phyloP scores from a whole-genome alignment of 2,888 invertebrate genomes.

The Plagiodera versicolora region DNA sequence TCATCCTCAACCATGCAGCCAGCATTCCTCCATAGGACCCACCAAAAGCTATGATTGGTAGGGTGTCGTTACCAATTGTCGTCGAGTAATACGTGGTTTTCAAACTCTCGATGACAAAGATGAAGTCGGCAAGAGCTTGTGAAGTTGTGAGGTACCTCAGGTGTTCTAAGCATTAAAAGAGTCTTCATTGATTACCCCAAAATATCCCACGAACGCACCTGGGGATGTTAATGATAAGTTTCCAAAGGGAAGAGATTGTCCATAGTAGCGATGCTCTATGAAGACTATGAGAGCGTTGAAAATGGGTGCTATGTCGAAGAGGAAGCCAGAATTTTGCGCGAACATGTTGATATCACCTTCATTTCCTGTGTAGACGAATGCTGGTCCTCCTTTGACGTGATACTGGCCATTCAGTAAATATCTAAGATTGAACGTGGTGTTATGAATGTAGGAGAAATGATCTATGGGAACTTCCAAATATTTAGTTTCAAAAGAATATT shows the following conservation, averaged over 20 bases:
- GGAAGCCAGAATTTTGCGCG: slow-evolving; percentile 87
- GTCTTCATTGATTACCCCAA: not conserved
- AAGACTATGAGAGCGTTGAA: slow-evolving; percentile 84
- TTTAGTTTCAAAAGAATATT: slow-evolving; percentile 43
- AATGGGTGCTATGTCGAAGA: slow-evolving; percentile 86
- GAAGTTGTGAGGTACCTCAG: slow-evolving; percentile 82
- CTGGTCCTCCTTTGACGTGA: slow-evolving; percentile 74
- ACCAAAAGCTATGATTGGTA: slow-evolving; percentile 82
- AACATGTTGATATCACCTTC: slow-evolving; percentile 91
- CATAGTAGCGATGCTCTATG: slow-evolving; percentile 96
- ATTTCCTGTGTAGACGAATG: slow-evolving; percentile 94
- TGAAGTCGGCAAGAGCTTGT: slow-evolving; percentile 94
- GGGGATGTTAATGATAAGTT: slow-evolving; percentile 60
- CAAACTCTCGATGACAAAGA: slow-evolving; percentile 71
- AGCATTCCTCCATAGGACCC: slow-evolving; percentile 98
- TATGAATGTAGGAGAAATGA: slow-evolving; percentile 77
- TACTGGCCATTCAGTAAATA: slow-evolving; percentile 80
- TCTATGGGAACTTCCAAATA: slow-evolving; percentile 73
- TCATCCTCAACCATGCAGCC: slow-evolving; percentile 92
- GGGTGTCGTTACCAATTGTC: slow-evolving; percentile 50
- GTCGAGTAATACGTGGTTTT: slow-evolving; percentile 41
- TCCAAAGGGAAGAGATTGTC: slow-evolving; percentile 85
- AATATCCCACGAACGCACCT: not conserved
- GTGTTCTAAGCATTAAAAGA: slow-evolving; percentile 61
- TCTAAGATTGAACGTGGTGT: slow-evolving; percentile 73